A percentile compares a stretch with the other conserved stretches of the same genome.
These are phyloP conservation scores for Dasyprocta punctata DNA, from an alignment of 2,113 vertebrate genomes.

Conservation along the genomic window DNA sequence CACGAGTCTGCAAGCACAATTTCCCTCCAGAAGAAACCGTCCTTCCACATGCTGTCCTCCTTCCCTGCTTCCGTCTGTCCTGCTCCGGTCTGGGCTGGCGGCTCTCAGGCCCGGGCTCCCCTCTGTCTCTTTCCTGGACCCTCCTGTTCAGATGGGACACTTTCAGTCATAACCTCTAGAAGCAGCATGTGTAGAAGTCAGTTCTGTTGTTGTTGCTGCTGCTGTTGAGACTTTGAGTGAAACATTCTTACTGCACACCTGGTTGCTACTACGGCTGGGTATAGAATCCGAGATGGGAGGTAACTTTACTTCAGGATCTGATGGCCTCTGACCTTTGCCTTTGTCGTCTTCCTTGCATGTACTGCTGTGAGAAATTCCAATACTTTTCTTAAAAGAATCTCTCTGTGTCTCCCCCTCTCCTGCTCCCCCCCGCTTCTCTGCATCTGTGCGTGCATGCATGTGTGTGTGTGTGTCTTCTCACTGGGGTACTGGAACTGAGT, in stretches of 20 bases:
- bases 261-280: slow-evolving; percentile 9
- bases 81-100: background rate
- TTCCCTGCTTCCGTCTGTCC: background rate
- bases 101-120: background rate
- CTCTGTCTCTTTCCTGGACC: background rate
- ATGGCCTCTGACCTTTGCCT: background rate
- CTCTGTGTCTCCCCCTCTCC: background rate
- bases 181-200: background rate
- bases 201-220: background rate
- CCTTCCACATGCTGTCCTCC: background rate
- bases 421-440: background rate
- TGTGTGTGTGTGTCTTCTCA: background rate
- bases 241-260: background rate
- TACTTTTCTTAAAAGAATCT: background rate
- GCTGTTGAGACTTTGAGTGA: background rate
- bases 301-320: background rate
- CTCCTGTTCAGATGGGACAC: background rate
- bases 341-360: background rate
- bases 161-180: background rate
- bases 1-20: background rate
- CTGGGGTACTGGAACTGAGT: background rate
- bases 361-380: background rate
- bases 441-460: background rate
- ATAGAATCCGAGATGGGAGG: background rate
- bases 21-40: background rate